These are phyloP conservation scores for Listrodromus nycthemerus DNA, from an alignment of 2,888 invertebrate species.

Conservation along the genomic window DNA sequence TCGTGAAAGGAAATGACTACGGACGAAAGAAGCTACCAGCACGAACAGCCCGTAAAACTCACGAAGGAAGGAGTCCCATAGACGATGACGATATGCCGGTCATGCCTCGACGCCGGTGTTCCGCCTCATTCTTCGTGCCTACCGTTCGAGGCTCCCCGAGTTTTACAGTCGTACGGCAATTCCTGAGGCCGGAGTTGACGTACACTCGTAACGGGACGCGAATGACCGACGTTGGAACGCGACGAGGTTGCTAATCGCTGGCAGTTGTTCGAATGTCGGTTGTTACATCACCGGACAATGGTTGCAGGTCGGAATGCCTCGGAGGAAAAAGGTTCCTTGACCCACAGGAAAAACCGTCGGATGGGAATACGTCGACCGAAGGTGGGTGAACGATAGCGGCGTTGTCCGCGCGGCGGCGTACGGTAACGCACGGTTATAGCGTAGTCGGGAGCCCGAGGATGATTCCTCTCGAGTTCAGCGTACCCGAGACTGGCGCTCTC, in stretches of 20 bases:
- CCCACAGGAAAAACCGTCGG: not conserved
- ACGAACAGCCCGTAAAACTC: not conserved
- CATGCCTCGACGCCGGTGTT: slow-evolving; percentile 30
- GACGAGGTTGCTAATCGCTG: slow-evolving; percentile 33
- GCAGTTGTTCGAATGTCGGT: not conserved
- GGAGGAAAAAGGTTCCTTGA: not conserved
- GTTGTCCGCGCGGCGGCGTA: not conserved
- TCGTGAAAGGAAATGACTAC: not conserved
- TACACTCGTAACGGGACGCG: slow-evolving; percentile 60
- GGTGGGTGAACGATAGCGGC: not conserved
- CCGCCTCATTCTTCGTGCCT: not conserved
- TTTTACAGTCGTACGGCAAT: slow-evolving; percentile 16
- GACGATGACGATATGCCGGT: slow-evolving; percentile 37
- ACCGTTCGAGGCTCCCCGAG: not conserved
- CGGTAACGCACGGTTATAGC: not conserved
- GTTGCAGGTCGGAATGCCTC: not conserved
- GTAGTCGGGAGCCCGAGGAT: slow-evolving; percentile 7
- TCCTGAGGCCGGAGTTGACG: slow-evolving; percentile 10
- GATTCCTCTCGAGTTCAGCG: slow-evolving; percentile 50
- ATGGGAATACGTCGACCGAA: not conserved
- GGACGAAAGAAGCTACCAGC: slow-evolving; percentile 12
- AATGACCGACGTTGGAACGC: slow-evolving; percentile 47
- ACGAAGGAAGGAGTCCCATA: not conserved
- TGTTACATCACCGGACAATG: slow-evolving; percentile 26
- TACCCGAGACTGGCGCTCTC: slow-evolving; percentile 39